Evolutionary conservation across 2,113 vertebrate genomes (phyloP), one percentile per base, ranked within the genome.

Genomic region (Desmodus rotundus): DNA sequence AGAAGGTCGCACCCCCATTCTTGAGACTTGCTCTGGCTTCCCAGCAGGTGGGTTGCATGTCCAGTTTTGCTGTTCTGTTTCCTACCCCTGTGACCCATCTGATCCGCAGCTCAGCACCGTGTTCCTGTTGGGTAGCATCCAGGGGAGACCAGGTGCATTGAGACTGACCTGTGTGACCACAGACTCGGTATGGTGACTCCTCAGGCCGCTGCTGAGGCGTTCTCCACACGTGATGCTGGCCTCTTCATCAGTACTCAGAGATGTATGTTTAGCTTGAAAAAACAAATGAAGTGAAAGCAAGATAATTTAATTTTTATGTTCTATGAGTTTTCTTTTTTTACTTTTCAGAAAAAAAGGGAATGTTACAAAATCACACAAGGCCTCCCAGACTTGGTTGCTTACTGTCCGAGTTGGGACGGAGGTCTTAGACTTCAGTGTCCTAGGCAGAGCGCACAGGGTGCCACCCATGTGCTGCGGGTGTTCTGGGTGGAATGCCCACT

Each of bases 261-360:
- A 41, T 70, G 68, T 92, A 54, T 73, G 65, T 95, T 89, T 96
- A 95, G 93, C 94, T 87, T 70, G 61, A 52, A 67, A 65, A 88
- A 67, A 28, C 31, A 81, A 61, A 68, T 33, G 7, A 85, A 52
- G 92, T 15, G 19, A 54, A 93, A 86, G 96, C 13, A 47, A 91
- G 87, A 54, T 24, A 4, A 90, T 96, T 96, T 97, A 97, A 63
- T 96, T 98, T 95, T 93, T 72, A 72, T 87, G 90, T 73, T 28
- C 94, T 93, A 41, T 56, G 61, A 87, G 82, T 97, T 97, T 97
- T 96, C 56, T 77, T 76, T 78, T 78, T 92, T 92, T 63, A 95
- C 95, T 95, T 96, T 98, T 97, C 67, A 96, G 68, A 89, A 94
- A 94, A 91, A 93, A 84, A 97, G 93, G 96, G 97, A 97, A 81